Evolutionary conservation across 2,113 vertebrate genomes (phyloP).

Genomic region (Gnathonemus longibarbis): DNA sequence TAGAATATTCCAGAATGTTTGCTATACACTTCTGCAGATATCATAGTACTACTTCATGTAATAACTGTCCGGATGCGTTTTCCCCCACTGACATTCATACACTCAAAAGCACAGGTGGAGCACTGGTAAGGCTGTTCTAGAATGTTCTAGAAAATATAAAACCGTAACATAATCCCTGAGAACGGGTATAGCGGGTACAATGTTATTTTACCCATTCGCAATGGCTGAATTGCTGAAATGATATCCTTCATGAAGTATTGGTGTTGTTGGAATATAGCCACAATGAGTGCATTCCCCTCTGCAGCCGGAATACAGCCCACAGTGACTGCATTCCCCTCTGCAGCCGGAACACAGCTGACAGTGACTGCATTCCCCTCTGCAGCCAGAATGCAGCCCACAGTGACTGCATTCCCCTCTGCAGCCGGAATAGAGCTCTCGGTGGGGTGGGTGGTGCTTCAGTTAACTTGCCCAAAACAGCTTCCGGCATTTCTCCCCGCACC

Average conservation of each 20-base stretch:
- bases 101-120: neutral
- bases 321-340: too few species aligned
- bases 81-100: neutral
- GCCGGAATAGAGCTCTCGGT: neutral
- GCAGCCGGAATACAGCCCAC: too few species aligned
- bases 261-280: neutral
- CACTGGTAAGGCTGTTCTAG: too few species aligned
- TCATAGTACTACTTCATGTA: neutral
- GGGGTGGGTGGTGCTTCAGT: constrained; percentile 32
- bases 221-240: neutral
- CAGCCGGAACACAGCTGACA: neutral
- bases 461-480: constrained; percentile 34
- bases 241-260: neutral
- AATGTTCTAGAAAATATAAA: neutral
- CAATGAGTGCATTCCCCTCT: neutral
- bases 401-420: neutral
- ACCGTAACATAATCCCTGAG: neutral
- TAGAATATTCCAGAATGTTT: neutral
- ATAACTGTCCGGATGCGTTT: neutral
- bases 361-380: neutral
- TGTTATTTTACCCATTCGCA: neutral
- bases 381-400: neutral
- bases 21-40: neutral
- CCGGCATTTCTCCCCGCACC: constrained; percentile 25
- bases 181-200: neutral